Base-by-base conservation (phyloP, 2,797 vertebrate species). In the Aplochiton taeniatus region DNA sequence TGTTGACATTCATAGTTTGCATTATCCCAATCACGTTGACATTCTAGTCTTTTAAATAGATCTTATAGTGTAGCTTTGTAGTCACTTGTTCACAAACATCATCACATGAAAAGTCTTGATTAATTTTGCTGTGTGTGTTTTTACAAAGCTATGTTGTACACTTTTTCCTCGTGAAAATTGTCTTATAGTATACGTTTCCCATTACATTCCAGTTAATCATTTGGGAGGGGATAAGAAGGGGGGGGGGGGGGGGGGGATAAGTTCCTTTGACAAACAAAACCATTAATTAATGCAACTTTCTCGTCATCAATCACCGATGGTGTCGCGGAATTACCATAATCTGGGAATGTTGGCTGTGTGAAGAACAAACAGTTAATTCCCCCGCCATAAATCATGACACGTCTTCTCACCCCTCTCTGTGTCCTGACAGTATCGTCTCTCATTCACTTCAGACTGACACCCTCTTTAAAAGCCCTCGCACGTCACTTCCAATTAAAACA, bases 311-410 rank as follows among this genome's bases (percentile, higher is more conserved):
- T 95, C 94, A 93, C 79, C 69, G 77, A 86, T 84, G 66, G 86
- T 93, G 93, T 93, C 93, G 91, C 59, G 65, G 87, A 92, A 94
- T 94, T 93, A 94, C 87, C 93, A 93, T 93, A 94, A 92, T 94
- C 92, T 93, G 90, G 92, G 91, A 93, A 91, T 93, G 91, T 90
- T 93, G 88, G 92, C 91, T 93, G 90, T 92, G 93, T 94, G 90
- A 93, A 94, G 91, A 91, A 93, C 92, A 93, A 92, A 93, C 88
- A 92, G 91, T 91, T 90, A 93, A 94, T 93, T 94, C 92, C 83
- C 80, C 88, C 90, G 91, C 86, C 89, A 95, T 95, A 94, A 95
- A 95, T 95, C 94, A 96, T 90, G 91, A 87, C 87, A 83, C 85
- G 88, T 89, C 87, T 89, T 77, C 90, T 82, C 87, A 90, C 91